Evolutionary conservation across 2,113 vertebrate genomes (phyloP).

Genomic region (Caloenas nicobarica): DNA sequence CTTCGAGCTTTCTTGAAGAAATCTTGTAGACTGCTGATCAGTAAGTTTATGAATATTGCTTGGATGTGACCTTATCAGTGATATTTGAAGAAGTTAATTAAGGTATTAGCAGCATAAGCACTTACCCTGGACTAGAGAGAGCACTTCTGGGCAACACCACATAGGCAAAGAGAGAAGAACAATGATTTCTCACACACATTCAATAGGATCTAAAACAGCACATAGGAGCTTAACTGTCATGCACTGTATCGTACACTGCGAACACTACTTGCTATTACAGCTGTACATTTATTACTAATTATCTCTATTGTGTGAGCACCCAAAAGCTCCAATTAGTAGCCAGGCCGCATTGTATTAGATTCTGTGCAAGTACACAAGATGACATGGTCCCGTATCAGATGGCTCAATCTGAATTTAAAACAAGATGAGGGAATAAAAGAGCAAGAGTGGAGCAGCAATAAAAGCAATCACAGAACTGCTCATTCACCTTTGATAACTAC

Average conservation of each 20-base stretch:
- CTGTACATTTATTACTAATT: constrained; percentile 24
- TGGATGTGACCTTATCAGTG: neutral
- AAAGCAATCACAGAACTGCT: neutral
- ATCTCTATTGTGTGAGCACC: neutral
- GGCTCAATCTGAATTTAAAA: neutral
- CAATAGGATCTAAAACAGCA: neutral
- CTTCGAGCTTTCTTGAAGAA: neutral
- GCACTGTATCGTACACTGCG: neutral
- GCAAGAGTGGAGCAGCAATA: neutral
- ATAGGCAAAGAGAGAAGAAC: neutral
- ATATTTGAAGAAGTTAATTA: neutral
- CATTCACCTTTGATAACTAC: neutral
- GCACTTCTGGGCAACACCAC: neutral
- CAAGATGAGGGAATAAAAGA: neutral
- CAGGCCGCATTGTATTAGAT: neutral
- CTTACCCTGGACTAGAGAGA: neutral
- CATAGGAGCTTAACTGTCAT: neutral
- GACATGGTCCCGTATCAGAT: neutral
- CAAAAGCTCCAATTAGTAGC: constrained; percentile 26
- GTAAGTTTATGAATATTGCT: neutral
- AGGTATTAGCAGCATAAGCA: neutral
- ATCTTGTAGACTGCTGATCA: neutral
- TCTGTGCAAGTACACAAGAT: constrained; percentile 3
- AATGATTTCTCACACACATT: neutral
- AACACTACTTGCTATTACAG: neutral